Evolutionary conservation across 2,113 vertebrate species (phyloP).

Genomic region (Pangasianodon hypophthalmus): DNA sequence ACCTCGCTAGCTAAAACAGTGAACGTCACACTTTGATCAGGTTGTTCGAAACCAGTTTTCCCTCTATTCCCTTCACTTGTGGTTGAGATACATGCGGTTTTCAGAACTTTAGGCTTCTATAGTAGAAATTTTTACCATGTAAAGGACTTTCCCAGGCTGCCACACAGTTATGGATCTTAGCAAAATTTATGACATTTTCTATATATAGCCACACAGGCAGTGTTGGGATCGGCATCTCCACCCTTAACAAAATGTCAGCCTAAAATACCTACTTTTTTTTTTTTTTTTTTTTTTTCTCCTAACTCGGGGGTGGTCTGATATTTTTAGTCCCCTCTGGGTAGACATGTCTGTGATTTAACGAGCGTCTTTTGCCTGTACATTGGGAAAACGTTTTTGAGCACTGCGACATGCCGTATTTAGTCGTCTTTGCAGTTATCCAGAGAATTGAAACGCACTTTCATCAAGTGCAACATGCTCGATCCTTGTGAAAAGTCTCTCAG

Average conservation of each 20-base stretch:
- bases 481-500: background rate
- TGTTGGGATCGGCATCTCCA: background rate
- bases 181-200: background rate
- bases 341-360: background rate
- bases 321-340: background rate
- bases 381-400: background rate
- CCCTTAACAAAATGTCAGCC: background rate
- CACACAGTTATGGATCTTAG: background rate
- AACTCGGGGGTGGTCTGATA: background rate
- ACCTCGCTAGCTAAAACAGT: background rate
- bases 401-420: background rate
- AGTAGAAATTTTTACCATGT: background rate
- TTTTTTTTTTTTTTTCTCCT: background rate
- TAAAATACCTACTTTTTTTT: background rate
- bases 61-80: background rate
- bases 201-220: background rate
- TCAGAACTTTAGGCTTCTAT: background rate
- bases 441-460: background rate
- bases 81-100: background rate
- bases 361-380: background rate
- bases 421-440: background rate
- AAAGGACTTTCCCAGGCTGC: background rate
- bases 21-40: background rate
- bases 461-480: background rate
- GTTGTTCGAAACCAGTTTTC: background rate